Evolutionary conservation across 2,797 vertebrate species (phyloP), one percentile per base, ranked within the genome.

Genomic region (Sebastes glaucus): DNA sequence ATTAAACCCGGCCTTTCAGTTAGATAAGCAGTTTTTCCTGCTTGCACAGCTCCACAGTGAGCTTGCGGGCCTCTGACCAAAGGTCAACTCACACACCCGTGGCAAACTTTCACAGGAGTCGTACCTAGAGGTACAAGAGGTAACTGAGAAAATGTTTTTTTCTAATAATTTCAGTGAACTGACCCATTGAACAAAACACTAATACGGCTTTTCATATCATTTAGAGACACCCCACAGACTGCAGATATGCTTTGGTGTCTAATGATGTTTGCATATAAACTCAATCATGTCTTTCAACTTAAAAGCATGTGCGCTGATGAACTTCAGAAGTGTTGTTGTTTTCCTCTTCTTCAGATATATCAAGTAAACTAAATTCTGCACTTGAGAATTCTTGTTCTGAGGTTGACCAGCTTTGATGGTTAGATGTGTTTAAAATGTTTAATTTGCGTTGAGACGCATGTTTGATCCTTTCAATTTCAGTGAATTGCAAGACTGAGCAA

Each of bases 21-120:
- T 14, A 1, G 52, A 78, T 59, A 74, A 77, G 77, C 83, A 84
- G 77, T 62, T 74, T 79, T 82, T 84, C 30, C 23, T 78, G 74
- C 64, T 62, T 56, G 23, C 60, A 22, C 56, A 55, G 61, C 62
- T 70, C 49, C 60, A 27, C 65, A 11, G 53, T 68, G 33, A 66
- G 23, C 55, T 61, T 35, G 53, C 56, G 28, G 60, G 23, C 46
- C 67, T 35, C 25, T 64, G 16, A 64, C 0, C 32, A n/a, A n/a
- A 52, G 56, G 25, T 38, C 20, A 23, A 49, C 8, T 22, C 16
- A 14, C 62, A 56, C 20, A 14, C 30, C 22, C 16, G 10, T 62
- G 30, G 64, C n/a, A 69, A 30, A 65, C 22, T 8, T 70, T 33
- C 42, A 32, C n/a, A 14, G 23, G 4, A 49, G 27, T 38, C 53